These are phyloP conservation scores for Sceloporus tristichus DNA, from an alignment of 2,113 vertebrate genomes.

Conservation along the genomic window DNA sequence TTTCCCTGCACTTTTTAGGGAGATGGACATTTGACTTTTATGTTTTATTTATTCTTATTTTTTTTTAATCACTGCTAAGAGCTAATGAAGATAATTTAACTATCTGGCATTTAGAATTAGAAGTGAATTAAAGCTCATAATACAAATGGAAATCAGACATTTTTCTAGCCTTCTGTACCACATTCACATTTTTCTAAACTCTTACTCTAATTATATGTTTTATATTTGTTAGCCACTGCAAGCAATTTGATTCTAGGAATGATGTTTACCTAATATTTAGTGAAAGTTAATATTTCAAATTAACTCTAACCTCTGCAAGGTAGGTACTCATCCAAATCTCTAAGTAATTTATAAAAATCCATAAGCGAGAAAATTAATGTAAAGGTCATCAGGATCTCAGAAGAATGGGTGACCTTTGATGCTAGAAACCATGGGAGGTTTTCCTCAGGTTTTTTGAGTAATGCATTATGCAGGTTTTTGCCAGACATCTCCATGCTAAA, in stretches of 20 bases:
- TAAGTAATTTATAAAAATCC: conserved; percentile 72
- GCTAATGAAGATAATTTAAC: not conserved
- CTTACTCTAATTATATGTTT: not conserved
- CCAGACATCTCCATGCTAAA: conserved; percentile 54
- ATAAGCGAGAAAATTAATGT: conserved; percentile 69
- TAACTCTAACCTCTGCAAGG: conserved; percentile 30
- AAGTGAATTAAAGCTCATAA: not conserved
- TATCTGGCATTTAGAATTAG: not conserved
- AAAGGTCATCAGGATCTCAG: conserved; percentile 67
- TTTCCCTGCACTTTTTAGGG: not conserved
- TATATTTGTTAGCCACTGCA: conserved; percentile 1
- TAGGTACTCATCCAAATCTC: conserved; percentile 39
- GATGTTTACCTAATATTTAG: conserved; percentile 29
- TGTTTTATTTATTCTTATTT: not conserved
- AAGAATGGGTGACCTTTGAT: conserved; percentile 72
- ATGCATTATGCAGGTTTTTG: conserved; percentile 60
- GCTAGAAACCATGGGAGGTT: conserved; percentile 53
- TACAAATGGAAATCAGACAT: rapidly evolving
- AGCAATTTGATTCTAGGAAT: conserved; percentile 20
- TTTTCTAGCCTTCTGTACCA: not conserved
- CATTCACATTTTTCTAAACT: not conserved
- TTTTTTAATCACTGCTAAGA: conserved; percentile 9
- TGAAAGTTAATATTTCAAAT: conserved; percentile 30
- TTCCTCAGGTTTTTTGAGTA: conserved; percentile 49
- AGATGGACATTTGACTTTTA: not conserved